These are phyloP conservation scores for Hypotaenidia okinawae DNA, from an alignment of 2,797 vertebrate genomes.

Conservation along the genomic window DNA sequence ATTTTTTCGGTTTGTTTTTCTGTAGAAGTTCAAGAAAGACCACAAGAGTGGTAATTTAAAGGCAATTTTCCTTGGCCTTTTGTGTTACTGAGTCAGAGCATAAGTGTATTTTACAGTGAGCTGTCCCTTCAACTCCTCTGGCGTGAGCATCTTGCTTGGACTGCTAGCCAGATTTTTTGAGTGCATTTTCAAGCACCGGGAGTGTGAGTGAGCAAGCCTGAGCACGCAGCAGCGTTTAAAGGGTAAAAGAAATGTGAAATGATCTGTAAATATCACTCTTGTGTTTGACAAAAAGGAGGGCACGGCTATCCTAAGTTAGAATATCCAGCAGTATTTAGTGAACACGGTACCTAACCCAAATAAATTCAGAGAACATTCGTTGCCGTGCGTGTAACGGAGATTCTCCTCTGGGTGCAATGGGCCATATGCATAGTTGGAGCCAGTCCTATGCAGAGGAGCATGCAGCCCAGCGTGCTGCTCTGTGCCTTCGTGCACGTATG, in stretches of 20 bases:
- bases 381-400: neutral
- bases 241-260: conserved; percentile 29
- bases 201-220: neutral
- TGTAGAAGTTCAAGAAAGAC: neutral
- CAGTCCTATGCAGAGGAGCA: neutral
- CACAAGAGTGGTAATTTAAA: neutral
- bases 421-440: no score
- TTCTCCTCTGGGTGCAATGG: neutral
- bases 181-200: neutral
- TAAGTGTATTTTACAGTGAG: neutral
- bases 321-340: neutral
- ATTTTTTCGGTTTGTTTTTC: neutral
- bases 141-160: neutral
- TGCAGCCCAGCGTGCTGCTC: accelerated
- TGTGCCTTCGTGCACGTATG: accelerated
- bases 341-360: neutral
- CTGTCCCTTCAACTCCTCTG: neutral
- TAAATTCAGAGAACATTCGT: neutral
- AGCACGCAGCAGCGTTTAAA: neutral
- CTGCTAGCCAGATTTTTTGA: neutral
- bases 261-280: neutral
- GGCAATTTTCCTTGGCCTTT: conserved; percentile 10
- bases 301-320: neutral
- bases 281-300: neutral
- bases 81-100: conserved; percentile 4